These are phyloP conservation scores for Rugalucina vietnamica DNA, from an alignment of 2,888 invertebrate species.

Conservation along the genomic window DNA sequence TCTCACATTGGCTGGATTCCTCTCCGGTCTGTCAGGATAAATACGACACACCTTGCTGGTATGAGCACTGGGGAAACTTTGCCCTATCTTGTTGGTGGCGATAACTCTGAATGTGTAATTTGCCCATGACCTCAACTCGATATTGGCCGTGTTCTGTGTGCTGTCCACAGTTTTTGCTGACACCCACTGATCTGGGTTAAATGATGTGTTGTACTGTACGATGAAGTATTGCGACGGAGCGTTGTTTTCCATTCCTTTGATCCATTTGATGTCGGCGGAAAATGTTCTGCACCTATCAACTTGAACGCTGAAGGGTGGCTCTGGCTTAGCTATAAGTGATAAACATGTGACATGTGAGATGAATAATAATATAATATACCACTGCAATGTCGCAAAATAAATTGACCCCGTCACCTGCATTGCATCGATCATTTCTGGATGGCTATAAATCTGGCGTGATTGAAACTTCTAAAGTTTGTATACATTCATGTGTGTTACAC, in stretches of 20 bases:
- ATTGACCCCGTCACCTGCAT: too few species aligned
- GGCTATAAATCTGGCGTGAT: too few species aligned
- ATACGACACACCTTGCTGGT: constrained; percentile 76
- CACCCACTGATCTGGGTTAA: constrained; percentile 97
- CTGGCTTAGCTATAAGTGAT: constrained; percentile 87
- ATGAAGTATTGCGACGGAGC: constrained; percentile 95
- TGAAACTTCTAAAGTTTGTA: not conserved
- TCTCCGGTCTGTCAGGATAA: constrained; percentile 72
- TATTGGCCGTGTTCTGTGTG: constrained; percentile 71
- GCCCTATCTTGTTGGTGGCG: constrained; percentile 83
- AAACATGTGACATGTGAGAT: not conserved
- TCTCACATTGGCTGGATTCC: constrained; percentile 81
- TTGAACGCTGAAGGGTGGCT: constrained; percentile 89
- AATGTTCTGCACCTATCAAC: constrained; percentile 81
- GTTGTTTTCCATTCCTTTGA: constrained; percentile 96
- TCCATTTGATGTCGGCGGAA: constrained; percentile 90
- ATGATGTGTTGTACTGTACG: constrained; percentile 96
- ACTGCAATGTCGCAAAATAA: too few species aligned
- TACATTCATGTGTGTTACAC: not conserved
- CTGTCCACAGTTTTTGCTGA: constrained; percentile 85
- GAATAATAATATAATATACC: too few species aligned
- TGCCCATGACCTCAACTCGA: constrained; percentile 78
- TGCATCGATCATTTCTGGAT: too few species aligned
- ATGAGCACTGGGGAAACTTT: constrained; percentile 80
- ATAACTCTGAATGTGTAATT: constrained; percentile 83